These are phyloP conservation scores for Rhinoptilus africanus DNA, from an alignment of 2,113 vertebrate genomes.

Conservation along the genomic window DNA sequence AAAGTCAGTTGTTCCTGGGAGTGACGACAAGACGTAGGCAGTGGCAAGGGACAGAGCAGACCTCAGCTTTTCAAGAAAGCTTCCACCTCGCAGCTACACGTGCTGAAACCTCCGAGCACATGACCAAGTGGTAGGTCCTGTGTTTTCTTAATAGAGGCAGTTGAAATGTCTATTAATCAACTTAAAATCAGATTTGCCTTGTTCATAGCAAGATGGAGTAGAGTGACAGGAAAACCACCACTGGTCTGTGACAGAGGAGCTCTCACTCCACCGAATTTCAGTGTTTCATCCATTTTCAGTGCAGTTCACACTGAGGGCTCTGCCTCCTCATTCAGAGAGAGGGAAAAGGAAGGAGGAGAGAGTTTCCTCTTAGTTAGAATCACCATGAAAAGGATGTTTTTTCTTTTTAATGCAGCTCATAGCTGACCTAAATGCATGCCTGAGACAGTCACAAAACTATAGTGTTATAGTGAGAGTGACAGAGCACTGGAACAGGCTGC, in stretches of 20 bases:
- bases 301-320: neutral
- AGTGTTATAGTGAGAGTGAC: no score
- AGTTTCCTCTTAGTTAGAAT: neutral
- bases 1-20: neutral
- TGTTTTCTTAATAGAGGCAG: neutral
- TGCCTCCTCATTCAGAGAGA: neutral
- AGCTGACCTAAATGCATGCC: neutral
- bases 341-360: neutral
- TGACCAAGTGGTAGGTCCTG: accelerated
- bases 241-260: neutral
- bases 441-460: neutral
- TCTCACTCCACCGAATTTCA: neutral
- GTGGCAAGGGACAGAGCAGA: neutral
- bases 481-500: no score
- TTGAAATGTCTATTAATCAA: neutral
- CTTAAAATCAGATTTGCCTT: neutral
- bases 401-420: neutral
- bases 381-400: neutral
- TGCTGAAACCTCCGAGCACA: neutral
- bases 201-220: neutral
- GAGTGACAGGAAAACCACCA: accelerated
- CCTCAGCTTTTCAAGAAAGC: neutral
- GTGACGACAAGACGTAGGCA: accelerated
- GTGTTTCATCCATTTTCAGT: neutral
- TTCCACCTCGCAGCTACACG: neutral